Base-by-base conservation (phyloP, 2,797 vertebrate genomes). In the Eulemur rubriventer region DNA sequence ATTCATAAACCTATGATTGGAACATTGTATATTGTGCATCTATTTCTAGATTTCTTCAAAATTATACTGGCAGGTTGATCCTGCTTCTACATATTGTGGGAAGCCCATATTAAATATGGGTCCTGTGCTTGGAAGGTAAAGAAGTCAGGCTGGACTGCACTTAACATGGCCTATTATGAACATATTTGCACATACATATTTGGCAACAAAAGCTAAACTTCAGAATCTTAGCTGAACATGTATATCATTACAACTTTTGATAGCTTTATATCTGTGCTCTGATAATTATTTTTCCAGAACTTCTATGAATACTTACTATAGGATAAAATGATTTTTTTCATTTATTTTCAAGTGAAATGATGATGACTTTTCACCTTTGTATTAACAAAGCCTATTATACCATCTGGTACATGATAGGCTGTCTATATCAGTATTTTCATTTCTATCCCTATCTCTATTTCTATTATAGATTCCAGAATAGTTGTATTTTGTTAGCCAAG, bases 101-200 rank as follows among this genome's bases (percentile, higher is more conserved):
- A 76, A 83, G 0, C 2, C 28, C 41, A 26, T 88, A 67, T 89
- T 92, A 61, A 80, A 73, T 73, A 79, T n/a, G 11, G 12, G 6
- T 5, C 17, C 1, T 79, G 0, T 63, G 0, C 85, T 93, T 81
- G 75, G 12, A 70, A 92, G 16, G 18, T 87, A 82, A 93, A 80
- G 5, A 81, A 97, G 1, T 33, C 14, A 81, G 1, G 2, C 3
- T 73, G 6, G 2, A 4, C 0, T 43, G 1, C 1, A 20, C 6
- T 92, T 65, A 78, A 3, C 1, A 81, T 80, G 84, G 6, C 48
- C 55, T 87, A 4, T 70, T 87, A 30, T 76, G 43, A 55, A 48
- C 17, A 50, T 67, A 86, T 91, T 87, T 91, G 28, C 2, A 35
- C 1, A 93, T 59, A 16, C 35, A 41, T 86, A 89, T 94, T 82